Base-by-base conservation (phyloP, 2,797 vertebrate genomes). In the Molossus molossus region DNA sequence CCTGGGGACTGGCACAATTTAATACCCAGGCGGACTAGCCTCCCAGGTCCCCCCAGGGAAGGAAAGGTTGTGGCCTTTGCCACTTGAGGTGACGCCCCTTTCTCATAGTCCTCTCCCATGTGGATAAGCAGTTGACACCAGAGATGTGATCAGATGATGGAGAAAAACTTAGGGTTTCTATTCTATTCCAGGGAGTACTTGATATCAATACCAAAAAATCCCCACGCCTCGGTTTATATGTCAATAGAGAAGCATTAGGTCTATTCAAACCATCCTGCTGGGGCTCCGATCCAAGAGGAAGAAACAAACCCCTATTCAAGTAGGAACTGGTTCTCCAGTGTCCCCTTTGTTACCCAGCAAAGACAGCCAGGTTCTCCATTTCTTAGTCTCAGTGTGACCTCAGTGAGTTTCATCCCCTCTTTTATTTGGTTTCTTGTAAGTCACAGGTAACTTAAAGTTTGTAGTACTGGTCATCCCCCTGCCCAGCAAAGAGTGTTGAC, bases 151-250 rank as follows among this genome's bases (percentile, higher is more conserved):
- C 27, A 2, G 29, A 55, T 14, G n/a, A 5, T 14, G 27, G 29
- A n/a, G 13, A 23, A 55, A 13, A 55, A 18, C 33, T 21, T 20
- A 21, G n/a, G 21, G 29, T 65, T 92, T 76, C 91, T 37, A 55
- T 87, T 91, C 69, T 69, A 27, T 76, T 91, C 33, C 85, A 45
- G 20, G 23, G 60, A 91, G 87, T 9, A 25, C 94, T 64, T 84
- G 75, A 64, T 50, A 67, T 5, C 55, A 91, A 70, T 6, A 69
- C 40, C 40, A 65, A 70, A 73, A 58, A 67, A 50, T 57, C 77
- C 92, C 87, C 80, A 21, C 62, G 0, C 25, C 57, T 55, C 1
- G 3, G 67, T 87, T 91, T 53, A 25, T 17, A 3, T 70, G 82
- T 77, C 82, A 53, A 15, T 40, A 62, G 91, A 60, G 69, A 90